Conservation (phyloP, 2,888 invertebrate genomes). For the Agapetus fuscipes region DNA sequence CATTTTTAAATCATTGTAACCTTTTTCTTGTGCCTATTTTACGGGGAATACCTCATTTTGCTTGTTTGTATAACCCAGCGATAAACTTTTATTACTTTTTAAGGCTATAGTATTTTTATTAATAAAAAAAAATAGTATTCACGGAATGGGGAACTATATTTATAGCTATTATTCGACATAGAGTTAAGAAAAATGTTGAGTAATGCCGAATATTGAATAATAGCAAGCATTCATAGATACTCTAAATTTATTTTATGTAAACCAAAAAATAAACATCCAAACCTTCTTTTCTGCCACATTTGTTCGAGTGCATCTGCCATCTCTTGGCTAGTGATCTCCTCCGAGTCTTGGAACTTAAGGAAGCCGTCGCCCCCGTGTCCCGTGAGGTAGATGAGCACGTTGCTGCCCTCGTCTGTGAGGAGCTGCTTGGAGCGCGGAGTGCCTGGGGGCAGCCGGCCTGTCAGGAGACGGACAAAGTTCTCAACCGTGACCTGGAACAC, state of each 20-base stretch:
- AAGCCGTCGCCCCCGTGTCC: conserved; percentile 98
- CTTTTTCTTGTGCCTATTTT: conserved; percentile 3
- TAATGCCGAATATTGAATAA: too few species aligned
- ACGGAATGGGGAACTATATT: too few species aligned
- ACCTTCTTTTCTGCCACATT: conserved; percentile 99
- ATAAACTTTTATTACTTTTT: conserved; percentile 2
- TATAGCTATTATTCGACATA: too few species aligned
- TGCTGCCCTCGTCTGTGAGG: conserved; percentile 92
- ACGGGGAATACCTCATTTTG: too few species aligned
- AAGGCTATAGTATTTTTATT: too few species aligned
- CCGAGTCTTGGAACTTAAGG: conserved; percentile 97
- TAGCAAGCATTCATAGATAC: conserved; percentile 2
- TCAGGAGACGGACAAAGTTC: conserved; percentile 92
- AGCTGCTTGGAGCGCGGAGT: conserved; percentile 93
- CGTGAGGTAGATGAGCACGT: conserved; percentile 92
- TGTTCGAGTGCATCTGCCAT: conserved; percentile 98
- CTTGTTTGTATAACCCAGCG: too few species aligned
- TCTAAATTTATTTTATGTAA: not conserved
- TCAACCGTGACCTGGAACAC: conserved; percentile 85
- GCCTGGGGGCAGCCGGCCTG: conserved; percentile 83
- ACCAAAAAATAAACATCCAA: too few species aligned
- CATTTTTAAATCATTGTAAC: not conserved
- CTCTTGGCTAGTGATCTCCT: conserved; percentile 97
- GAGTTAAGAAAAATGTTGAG: too few species aligned
- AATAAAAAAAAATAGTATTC: too few species aligned